Base-by-base conservation (phyloP, 1,140 invertebrate genomes). In the Papilio xuthus region DNA sequence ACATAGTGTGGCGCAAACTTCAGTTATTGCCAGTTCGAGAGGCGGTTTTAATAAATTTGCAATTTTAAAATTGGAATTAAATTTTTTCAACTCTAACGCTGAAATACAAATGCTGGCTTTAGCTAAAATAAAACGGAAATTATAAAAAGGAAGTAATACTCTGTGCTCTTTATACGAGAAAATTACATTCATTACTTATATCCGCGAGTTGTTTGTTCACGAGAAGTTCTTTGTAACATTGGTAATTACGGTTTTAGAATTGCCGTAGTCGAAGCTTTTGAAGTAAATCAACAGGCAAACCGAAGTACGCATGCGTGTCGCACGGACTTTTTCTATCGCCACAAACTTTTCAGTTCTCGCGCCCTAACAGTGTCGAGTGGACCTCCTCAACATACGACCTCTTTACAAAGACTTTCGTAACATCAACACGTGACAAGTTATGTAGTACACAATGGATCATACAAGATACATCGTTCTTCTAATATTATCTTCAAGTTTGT, bases 401-500 rank as follows among this genome's bases (percentile, higher is more conserved):
- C 47, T 26, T 80, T 70, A 13, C 23, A 79, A 50, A 71, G 63
- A 72, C 20, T 42, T 76, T 50, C n/a, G 41, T 72, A 47, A 80
- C 56, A 18, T 28, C 23, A 32, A 78, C 74, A 72, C 72, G 78
- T 42, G 71, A 77, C 79, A 79, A 79, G 81, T 77, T 47, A 80
- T 80, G 79, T 80, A 53, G 74, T 72, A 72, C 73, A 80, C 23
- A 78, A 92, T 92, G 90, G 80, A 90, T 83, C 85, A 87, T 81
- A 85, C 86, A 60, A 84, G 73, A 77, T 81, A 86, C 41, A 84
- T 89, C 73, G 82, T 90, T 86, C 78, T 90, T 47, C 82, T 90
- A 23, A 85, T 90, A 80, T 60, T 92, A 56, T 88, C 85, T 82
- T 85, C 87, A 80, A 89, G 90, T 92, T 85, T 67, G 88, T 91